These are phyloP conservation scores for Oeneis ivallda DNA, from an alignment of 2,888 invertebrate species.

Conservation along the genomic window DNA sequence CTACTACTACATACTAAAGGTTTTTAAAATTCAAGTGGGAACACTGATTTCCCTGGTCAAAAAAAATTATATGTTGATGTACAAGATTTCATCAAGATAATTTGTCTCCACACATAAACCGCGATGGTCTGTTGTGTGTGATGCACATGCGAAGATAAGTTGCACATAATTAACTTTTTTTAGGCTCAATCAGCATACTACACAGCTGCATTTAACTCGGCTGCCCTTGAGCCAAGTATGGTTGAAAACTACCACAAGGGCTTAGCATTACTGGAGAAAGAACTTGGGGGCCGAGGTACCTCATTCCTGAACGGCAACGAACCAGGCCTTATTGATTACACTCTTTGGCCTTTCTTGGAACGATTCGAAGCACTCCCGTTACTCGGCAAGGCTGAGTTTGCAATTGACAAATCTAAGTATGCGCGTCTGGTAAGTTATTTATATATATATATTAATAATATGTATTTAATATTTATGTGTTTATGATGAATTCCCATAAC, in stretches of 20 bases:
- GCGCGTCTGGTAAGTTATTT: conserved; percentile 82
- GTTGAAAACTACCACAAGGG: conserved; percentile 80
- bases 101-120: no score
- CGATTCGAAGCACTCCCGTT: conserved; percentile 79
- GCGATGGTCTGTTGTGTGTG: no score
- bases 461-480: no score
- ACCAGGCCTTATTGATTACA: conserved; percentile 90
- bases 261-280: conserved; percentile 84
- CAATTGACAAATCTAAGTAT: conserved; percentile 85
- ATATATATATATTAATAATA: no score
- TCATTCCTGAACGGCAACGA: conserved; percentile 85
- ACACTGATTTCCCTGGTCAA: no score
- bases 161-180: conserved; percentile 22
- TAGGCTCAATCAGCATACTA: conserved; percentile 81
- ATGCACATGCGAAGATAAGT: no score
- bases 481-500: no score
- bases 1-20: no score
- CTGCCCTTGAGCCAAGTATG: conserved; percentile 59
- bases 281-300: conserved; percentile 83
- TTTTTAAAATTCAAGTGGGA: no score
- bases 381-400: conserved; percentile 83
- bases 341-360: conserved; percentile 94
- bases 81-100: no score
- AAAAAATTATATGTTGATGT: no score
- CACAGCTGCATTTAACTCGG: conserved; percentile 72